Percentiles rank a stretch among this genome's conserved stretches.
Evolutionary conservation across 30 jellyfish, hydroid and myxozoan species (phyloP).

Genomic region (Aurelia aurita): DNA sequence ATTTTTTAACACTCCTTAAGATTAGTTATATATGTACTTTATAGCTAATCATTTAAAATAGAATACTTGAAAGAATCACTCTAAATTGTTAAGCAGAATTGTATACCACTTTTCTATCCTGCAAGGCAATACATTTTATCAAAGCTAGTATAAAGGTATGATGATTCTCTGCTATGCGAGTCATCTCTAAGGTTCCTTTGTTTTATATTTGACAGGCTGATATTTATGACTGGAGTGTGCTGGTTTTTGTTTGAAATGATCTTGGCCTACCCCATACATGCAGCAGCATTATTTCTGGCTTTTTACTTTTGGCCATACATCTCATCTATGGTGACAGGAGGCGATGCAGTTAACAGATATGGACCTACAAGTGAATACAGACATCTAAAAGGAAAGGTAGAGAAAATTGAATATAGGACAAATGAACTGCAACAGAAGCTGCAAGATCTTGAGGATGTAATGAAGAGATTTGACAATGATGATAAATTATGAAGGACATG

Average conservation of each 20-base stretch:
- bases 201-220: conserved; percentile 58
- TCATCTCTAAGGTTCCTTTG: no score
- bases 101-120: no score
- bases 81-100: no score
- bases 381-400: conserved; percentile 53
- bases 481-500: no score
- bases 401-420: conserved; percentile 55
- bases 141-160: no score
- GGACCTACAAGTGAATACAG: conserved; percentile 28
- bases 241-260: conserved; percentile 79
- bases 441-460: conserved; percentile 22
- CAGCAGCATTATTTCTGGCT: conserved; percentile 28
- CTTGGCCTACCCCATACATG: conserved; percentile 72
- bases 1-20: no score
- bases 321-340: conserved; percentile 15
- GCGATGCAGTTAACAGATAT: not conserved
- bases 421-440: conserved; percentile 47
- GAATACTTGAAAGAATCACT: no score
- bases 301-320: conserved; percentile 28
- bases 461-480: not conserved
- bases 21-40: no score
- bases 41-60: no score
- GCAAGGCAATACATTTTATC: no score
- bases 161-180: no score
- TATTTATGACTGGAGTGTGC: conserved; percentile 72